Percentiles rank a stretch among this genome's conserved stretches.
Evolutionary conservation across 2,797 vertebrate species (phyloP).

Genomic region (Anniella stebbinsi): DNA sequence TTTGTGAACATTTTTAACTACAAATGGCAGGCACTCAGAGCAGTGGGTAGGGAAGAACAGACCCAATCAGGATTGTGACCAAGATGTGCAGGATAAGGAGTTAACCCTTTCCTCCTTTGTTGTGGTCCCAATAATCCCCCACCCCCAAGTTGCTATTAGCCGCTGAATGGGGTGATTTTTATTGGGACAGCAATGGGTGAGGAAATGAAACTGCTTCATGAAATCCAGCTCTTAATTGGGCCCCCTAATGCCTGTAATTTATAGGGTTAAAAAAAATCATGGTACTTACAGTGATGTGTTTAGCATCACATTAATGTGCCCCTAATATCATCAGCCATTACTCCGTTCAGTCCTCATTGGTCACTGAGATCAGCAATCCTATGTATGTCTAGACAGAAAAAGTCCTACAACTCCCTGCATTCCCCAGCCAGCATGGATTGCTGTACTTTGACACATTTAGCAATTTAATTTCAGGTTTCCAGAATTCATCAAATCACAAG

Average conservation of each 20-base stretch:
- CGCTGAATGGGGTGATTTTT: background rate
- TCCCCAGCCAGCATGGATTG: too few species aligned
- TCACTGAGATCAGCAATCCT: slow-evolving; percentile 1
- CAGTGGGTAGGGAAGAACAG: too few species aligned
- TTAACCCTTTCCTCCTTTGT: background rate
- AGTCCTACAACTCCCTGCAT: too few species aligned
- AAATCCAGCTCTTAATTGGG: background rate
- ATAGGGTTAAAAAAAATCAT: background rate
- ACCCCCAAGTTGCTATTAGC: background rate
- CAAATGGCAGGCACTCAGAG: background rate
- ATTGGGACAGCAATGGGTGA: background rate
- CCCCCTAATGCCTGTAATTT: background rate
- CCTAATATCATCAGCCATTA: background rate
- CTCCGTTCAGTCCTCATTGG: background rate
- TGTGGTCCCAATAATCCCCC: background rate
- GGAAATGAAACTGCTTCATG: background rate
- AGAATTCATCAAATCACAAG: slow-evolving; percentile 50
- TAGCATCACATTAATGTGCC: background rate
- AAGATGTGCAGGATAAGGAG: background rate
- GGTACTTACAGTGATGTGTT: background rate
- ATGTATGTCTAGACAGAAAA: too few species aligned
- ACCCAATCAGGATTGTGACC: background rate
- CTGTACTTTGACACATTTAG: slow-evolving; percentile 37
- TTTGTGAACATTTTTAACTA: background rate
- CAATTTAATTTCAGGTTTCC: slow-evolving; percentile 55